Percentiles rank a stretch among this genome's conserved stretches.
Conservation (phyloP, 2,113 vertebrate species). For the Mesoclemmys tuberculata region DNA sequence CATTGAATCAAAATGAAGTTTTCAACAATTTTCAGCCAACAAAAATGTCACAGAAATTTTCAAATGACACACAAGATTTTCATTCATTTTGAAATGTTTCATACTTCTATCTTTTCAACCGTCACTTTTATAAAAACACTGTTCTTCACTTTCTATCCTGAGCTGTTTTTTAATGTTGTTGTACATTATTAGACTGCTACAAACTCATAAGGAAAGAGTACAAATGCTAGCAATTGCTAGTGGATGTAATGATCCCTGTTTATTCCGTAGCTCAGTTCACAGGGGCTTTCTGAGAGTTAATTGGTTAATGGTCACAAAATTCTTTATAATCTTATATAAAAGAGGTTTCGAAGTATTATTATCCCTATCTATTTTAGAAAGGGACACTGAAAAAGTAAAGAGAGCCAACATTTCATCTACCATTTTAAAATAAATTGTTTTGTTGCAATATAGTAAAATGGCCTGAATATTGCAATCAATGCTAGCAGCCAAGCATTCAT, state of each 20-base stretch:
- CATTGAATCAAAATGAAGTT: background rate
- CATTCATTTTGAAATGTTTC: background rate
- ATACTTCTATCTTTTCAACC: background rate
- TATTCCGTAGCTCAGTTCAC: background rate
- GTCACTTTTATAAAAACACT: background rate
- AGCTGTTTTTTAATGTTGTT: background rate
- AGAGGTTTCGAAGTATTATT: background rate
- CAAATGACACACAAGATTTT: background rate
- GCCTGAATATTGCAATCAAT: background rate
- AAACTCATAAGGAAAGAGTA: background rate
- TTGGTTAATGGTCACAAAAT: background rate
- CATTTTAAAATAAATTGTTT: background rate
- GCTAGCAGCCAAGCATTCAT: background rate
- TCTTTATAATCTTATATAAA: conserved; percentile 1
- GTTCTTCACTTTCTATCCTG: background rate
- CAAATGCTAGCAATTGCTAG: background rate
- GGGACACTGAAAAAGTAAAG: background rate
- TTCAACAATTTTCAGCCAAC: background rate
- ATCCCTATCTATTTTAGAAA: background rate
- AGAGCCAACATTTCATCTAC: background rate
- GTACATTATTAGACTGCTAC: background rate
- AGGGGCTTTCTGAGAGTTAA: background rate
- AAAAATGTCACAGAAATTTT: background rate
- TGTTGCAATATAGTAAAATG: background rate
- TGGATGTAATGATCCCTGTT: background rate